Evolutionary conservation across 2,888 invertebrate species (phyloP).

Genomic region (Synanthedon formicaeformis): DNA sequence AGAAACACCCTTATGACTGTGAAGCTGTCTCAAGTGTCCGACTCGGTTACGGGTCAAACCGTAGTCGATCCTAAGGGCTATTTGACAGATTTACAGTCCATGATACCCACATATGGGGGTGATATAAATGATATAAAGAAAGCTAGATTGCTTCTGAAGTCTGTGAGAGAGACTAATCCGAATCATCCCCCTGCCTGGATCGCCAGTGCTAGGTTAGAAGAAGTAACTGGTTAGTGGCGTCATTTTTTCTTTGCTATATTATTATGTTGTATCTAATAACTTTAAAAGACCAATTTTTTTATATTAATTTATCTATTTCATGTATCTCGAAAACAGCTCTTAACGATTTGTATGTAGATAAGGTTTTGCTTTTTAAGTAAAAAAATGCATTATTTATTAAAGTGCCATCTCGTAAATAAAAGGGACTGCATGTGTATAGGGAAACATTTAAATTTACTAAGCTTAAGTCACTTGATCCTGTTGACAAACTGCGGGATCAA

Average conservation of each 20-base stretch:
- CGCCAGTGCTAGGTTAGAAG: constrained; percentile 97
- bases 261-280: not conserved
- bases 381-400: no score
- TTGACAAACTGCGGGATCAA: no score
- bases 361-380: no score
- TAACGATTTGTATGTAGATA: no score
- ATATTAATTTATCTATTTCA: no score
- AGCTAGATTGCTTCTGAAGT: constrained; percentile 92
- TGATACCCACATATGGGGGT: constrained; percentile 98
- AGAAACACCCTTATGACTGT: constrained; percentile 99
- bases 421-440: no score
- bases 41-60: constrained; percentile 98
- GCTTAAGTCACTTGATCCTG: no score
- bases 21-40: constrained; percentile 95
- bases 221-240: constrained; percentile 89
- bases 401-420: no score
- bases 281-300: no score
- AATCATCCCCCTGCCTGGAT: constrained; percentile 99
- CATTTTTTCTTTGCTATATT: not conserved
- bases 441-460: no score
- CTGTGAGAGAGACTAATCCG: constrained; percentile 97
- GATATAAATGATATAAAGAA: constrained; percentile 99
- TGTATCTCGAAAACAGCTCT: no score
- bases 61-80: constrained; percentile 99
- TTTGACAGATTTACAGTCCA: constrained; percentile 98